Conservation (phyloP, 2,797 vertebrate species). For the Coregonus sp. region DNA sequence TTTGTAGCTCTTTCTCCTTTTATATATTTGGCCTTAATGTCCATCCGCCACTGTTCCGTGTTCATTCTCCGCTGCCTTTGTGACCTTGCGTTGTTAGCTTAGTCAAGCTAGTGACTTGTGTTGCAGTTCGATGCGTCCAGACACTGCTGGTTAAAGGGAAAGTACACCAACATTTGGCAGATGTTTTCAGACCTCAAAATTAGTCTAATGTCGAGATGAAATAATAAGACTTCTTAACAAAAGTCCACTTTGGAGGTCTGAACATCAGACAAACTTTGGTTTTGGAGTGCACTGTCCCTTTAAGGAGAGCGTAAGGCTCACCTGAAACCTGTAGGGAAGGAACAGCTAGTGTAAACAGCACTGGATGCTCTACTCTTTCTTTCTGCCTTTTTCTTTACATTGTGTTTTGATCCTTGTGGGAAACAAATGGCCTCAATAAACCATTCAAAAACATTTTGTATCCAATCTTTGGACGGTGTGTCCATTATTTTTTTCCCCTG, state of each 20-base stretch:
- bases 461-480: not conserved
- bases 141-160: slow-evolving; percentile 2
- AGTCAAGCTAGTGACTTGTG: slow-evolving; percentile 48
- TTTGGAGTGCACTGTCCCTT: not conserved
- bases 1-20: slow-evolving; percentile 67
- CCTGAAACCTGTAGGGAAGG: slow-evolving; percentile 24
- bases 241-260: not conserved
- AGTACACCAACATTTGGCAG: not conserved
- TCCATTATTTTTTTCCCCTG: too few species aligned
- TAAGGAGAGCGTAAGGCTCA: slow-evolving; percentile 9
- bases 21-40: slow-evolving; percentile 72
- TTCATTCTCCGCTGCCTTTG: slow-evolving; percentile 38
- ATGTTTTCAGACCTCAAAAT: not conserved
- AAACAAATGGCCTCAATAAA: slow-evolving; percentile 77
- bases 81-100: slow-evolving; percentile 52
- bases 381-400: slow-evolving; percentile 60
- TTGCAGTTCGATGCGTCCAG: slow-evolving; percentile 32
- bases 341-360: slow-evolving; percentile 65
- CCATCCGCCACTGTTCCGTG: slow-evolving; percentile 49
- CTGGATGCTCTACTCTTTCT: slow-evolving; percentile 71
- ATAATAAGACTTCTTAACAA: not conserved
- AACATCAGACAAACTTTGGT: not conserved
- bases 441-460: slow-evolving; percentile 59
- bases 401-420: slow-evolving; percentile 62
- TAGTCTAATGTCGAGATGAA: not conserved